Percentiles rank a stretch among this genome's conserved stretches.
These are phyloP conservation scores for Laticauda colubrina DNA, from an alignment of 2,113 vertebrate genomes.

Conservation along the genomic window DNA sequence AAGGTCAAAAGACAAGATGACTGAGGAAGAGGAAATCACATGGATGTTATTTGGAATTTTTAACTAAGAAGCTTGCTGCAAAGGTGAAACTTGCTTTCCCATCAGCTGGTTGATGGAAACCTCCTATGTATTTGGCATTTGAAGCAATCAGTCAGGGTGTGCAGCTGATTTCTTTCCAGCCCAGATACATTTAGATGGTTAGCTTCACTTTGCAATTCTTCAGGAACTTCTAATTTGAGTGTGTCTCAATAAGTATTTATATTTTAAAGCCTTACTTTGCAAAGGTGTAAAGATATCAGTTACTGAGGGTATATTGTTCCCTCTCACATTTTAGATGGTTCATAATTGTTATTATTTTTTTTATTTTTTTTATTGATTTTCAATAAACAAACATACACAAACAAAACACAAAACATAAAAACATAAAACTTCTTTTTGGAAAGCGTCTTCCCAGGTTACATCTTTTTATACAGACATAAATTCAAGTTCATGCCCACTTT, in stretches of 20 bases:
- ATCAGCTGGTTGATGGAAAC: neutral
- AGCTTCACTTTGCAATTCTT: neutral
- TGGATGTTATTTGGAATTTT: neutral
- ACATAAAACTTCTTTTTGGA: too few relatives aligned
- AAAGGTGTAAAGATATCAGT: neutral
- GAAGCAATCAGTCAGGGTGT: neutral
- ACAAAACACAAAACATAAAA: too few relatives aligned
- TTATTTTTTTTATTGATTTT: too few relatives aligned
- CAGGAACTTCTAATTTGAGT: neutral
- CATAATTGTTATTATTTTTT: neutral
- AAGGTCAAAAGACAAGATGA: constrained; percentile 7
- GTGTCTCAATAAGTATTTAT: neutral
- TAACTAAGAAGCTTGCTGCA: neutral
- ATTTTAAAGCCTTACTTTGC: neutral
- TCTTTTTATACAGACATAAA: too few relatives aligned
- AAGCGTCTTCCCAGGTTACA: too few relatives aligned
- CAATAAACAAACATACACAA: too few relatives aligned
- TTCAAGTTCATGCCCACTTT: too few relatives aligned
- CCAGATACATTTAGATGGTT: neutral
- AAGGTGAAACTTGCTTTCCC: neutral
- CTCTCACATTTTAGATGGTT: neutral
- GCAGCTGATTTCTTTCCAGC: neutral
- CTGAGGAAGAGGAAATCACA: neutral
- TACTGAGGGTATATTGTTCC: neutral
- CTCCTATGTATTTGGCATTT: neutral